Evolutionary conservation across 2,797 vertebrate genomes (phyloP).

Genomic region (Artibeus jamaicensis): DNA sequence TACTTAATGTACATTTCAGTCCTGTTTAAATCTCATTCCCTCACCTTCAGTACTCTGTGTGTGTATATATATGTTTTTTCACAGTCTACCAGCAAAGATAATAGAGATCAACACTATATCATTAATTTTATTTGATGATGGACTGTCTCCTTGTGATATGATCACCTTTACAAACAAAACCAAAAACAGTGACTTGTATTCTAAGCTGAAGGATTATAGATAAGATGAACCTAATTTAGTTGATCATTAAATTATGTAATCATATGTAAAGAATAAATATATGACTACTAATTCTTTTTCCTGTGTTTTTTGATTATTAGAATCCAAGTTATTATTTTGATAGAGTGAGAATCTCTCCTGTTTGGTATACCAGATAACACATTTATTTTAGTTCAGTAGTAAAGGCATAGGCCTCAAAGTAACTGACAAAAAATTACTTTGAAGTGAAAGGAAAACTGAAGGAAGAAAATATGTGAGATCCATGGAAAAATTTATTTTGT

Average conservation of each 20-base stretch:
- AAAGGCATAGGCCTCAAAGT: not conserved
- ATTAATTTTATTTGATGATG: conserved; percentile 33
- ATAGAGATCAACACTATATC: not conserved
- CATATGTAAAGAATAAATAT: not conserved
- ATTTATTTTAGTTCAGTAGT: not conserved
- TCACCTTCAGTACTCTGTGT: not conserved
- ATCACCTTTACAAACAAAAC: not conserved
- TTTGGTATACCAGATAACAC: not conserved
- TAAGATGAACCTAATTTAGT: not conserved
- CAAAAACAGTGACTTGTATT: not conserved
- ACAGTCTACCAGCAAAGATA: not conserved
- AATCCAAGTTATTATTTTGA: not conserved
- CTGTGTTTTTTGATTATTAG: not conserved
- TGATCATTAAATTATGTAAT: not conserved
- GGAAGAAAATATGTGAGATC: not conserved
- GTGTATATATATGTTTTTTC: not conserved
- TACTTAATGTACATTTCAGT: not conserved
- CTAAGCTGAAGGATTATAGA: not conserved
- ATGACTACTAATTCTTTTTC: not conserved
- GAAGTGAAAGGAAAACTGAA: not conserved
- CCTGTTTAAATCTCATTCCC: not conserved
- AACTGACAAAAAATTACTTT: not conserved
- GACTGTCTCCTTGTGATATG: not conserved
- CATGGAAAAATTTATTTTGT: not conserved
- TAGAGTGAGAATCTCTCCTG: not conserved